Evolutionary conservation across 2,113 vertebrate genomes (phyloP).

Genomic region (Tympanuchus pallidicinctus): DNA sequence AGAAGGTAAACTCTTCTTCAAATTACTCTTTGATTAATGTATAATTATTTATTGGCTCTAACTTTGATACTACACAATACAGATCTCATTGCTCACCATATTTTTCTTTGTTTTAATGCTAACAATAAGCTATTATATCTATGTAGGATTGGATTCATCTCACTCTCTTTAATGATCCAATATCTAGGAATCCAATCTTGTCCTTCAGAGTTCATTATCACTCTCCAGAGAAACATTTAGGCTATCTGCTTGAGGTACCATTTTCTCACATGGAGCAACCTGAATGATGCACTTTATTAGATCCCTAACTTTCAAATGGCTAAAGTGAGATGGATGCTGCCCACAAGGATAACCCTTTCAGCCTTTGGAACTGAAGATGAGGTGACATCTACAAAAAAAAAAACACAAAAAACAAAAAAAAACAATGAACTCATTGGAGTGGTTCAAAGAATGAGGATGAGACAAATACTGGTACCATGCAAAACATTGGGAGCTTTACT

Average conservation of each 20-base stretch:
- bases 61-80: neutral
- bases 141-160: neutral
- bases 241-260: neutral
- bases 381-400: neutral
- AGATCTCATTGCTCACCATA: neutral
- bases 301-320: conserved; percentile 17
- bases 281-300: conserved; percentile 4
- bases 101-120: conserved; percentile 20
- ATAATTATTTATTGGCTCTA: neutral
- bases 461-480: conserved; percentile 3
- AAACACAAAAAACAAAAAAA: too few species aligned
- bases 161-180: conserved; percentile 19
- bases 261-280: conserved; percentile 36
- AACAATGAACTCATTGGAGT: neutral
- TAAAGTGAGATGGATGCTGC: conserved; percentile 19
- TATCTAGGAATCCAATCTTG: neutral
- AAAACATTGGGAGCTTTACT: neutral
- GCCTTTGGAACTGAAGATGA: neutral
- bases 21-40: neutral
- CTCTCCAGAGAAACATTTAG: conserved; percentile 39
- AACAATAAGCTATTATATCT: neutral
- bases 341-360: neutral
- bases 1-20: neutral
- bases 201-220: conserved; percentile 17
- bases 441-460: neutral